Conservation (phyloP, 2,888 invertebrate genomes). For the Stenodema calcarata region DNA sequence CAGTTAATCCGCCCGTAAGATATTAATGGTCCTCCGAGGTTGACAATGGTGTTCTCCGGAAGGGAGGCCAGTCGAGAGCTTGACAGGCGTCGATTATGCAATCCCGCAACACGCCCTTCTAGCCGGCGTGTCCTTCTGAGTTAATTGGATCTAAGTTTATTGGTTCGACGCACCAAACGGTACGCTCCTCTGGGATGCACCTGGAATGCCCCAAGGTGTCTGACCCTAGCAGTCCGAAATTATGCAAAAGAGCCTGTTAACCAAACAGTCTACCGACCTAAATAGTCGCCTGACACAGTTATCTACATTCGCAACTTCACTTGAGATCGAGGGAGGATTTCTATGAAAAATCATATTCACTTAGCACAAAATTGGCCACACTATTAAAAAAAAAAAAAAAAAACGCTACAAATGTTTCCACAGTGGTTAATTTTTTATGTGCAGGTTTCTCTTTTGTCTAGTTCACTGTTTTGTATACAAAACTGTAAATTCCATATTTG, state of each 20-base stretch:
- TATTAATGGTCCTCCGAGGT: conserved; percentile 36
- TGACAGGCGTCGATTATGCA: background rate
- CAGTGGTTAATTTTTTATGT: too few relatives aligned
- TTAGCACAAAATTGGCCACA: too few relatives aligned
- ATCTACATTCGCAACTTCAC: too few relatives aligned
- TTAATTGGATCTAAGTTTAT: background rate
- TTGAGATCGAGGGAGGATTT: too few relatives aligned
- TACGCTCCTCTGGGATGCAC: background rate
- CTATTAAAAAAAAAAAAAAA: too few relatives aligned
- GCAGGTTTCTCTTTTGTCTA: too few relatives aligned
- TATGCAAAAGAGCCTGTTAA: background rate
- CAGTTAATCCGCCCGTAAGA: conserved; percentile 44
- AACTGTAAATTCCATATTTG: too few relatives aligned
- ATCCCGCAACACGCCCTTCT: background rate
- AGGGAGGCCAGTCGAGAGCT: background rate
- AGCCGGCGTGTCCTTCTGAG: background rate
- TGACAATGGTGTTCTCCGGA: background rate
- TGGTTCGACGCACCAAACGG: background rate
- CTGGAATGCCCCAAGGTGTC: background rate
- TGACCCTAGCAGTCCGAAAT: background rate
- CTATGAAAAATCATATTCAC: too few relatives aligned
- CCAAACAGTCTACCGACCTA: too few relatives aligned
- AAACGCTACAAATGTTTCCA: too few relatives aligned
- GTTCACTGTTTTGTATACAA: too few relatives aligned
- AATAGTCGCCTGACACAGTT: too few relatives aligned